A percentile compares a stretch with the other conserved stretches of the same genome.
phyloP scores from a whole-genome alignment of 2,797 vertebrate species.

The Cottoperca gobio region DNA sequence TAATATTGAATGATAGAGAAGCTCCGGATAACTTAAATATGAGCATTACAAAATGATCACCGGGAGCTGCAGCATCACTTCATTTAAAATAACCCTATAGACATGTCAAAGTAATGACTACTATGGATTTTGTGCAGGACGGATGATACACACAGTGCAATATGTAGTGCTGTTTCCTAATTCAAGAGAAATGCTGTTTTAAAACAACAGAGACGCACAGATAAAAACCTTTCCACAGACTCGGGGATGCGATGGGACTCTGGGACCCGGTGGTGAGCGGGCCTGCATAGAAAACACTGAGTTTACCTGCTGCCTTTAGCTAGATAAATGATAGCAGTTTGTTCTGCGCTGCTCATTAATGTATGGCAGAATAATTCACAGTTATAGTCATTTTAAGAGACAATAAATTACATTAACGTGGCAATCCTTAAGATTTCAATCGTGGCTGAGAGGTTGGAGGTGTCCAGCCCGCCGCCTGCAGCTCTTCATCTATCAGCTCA shows the following conservation, averaged over 20 bases:
- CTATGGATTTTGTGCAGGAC: constrained; percentile 52
- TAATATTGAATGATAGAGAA: constrained; percentile 30
- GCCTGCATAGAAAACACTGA: constrained; percentile 36
- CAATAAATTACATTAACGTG: not conserved
- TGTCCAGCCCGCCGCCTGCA: no score
- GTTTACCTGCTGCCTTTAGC: not conserved
- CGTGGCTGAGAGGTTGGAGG: no score
- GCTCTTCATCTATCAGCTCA: no score
- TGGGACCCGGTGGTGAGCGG: not conserved
- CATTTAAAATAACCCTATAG: constrained; percentile 57
- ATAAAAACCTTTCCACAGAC: constrained; percentile 26
- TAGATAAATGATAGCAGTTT: not conserved
- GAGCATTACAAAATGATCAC: constrained; percentile 42
- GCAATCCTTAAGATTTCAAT: no score
- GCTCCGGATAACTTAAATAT: constrained; percentile 39
- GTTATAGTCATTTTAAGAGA: not conserved
- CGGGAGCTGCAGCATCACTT: not conserved
- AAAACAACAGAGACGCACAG: constrained; percentile 21
- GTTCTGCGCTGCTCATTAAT: not conserved
- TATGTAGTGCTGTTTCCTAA: constrained; percentile 24
- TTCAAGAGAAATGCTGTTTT: constrained; percentile 29
- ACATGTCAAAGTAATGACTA: constrained; percentile 62
- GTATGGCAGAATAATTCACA: not conserved
- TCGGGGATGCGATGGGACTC: constrained; percentile 3
- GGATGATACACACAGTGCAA: not conserved